Base-by-base conservation (phyloP, 2,888 invertebrate genomes). In the Diaperis boleti region DNA sequence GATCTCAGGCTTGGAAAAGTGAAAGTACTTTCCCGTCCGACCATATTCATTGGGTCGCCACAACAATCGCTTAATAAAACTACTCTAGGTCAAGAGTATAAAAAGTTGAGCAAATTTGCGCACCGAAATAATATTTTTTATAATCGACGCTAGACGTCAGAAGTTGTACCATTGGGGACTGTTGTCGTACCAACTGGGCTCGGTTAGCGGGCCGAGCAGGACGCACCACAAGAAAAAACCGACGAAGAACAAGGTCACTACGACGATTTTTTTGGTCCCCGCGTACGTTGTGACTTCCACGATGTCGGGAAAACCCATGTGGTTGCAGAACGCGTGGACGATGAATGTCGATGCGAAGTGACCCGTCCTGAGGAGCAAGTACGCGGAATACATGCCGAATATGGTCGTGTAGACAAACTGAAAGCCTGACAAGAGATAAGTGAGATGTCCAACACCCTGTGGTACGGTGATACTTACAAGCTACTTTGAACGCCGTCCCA, bases 381-480 rank as follows among this genome's bases (percentile, higher is more conserved):
- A 96, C n/a, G 96, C 92, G 3, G 96, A 96, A 81, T 98, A 98
- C 44, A 92, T 91, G 61, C 97, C 98, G 83, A 98, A 98, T 45
- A 97, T 80, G 52, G 94, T 94, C 1, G 98, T 97, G 77, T 95
- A 97, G 0, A 86, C 84, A 78, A 96, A 92, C 80, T 98, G 97
- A 79, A 96, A 95, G 80, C 87, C 92, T 92, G 73, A 18, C 8
- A 26, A 79, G 78, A 65, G 68, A 73, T 75, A 68, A 67, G 42
- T 14, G 47, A 50, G 8, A 55, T 26, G 18, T 50, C 47, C 17
- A 45, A 14, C 59, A 29, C 11, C 6, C 44, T 18, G 37, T 52
- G 7, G 7, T 22, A 22, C 5, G 22, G 29, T 18, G n/a, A 33
- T 54, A 71, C 88, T 85, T 84, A 92, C 94, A 85, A 69, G 93